Evolutionary conservation across 2,797 vertebrate genomes (phyloP).

Genomic region (Falco novaeseelandiae): DNA sequence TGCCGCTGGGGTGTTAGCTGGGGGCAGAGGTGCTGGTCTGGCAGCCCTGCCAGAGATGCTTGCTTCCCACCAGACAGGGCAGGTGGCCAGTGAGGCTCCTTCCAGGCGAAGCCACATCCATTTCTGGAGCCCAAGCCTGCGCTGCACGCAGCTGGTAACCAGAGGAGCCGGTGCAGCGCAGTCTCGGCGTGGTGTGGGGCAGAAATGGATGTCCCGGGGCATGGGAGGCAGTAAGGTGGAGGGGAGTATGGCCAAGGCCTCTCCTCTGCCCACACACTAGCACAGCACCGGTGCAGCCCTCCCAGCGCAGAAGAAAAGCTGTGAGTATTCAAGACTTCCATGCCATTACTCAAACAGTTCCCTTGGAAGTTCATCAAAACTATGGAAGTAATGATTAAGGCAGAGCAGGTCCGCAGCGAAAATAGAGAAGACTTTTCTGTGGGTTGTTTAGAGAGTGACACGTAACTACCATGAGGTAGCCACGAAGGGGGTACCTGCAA

Average conservation of each 20-base stretch:
- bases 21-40: not conserved
- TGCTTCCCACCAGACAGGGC: not conserved
- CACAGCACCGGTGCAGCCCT: not conserved
- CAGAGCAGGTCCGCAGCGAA: not conserved
- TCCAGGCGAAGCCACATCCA: not conserved
- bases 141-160: rapidly evolving
- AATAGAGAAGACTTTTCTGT: not conserved
- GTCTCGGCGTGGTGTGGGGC: rapidly evolving
- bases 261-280: rapidly evolving
- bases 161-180: not conserved
- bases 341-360: rapidly evolving
- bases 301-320: not conserved
- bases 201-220: not conserved
- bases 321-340: not conserved
- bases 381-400: not conserved
- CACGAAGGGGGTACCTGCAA: not conserved
- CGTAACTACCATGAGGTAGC: not conserved
- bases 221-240: not conserved
- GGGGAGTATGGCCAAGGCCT: not conserved
- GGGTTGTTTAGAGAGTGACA: not conserved
- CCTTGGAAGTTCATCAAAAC: not conserved
- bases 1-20: no score
- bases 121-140: not conserved
- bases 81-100: not conserved
- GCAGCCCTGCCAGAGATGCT: not conserved